Evolutionary conservation across 2,888 invertebrate genomes (phyloP), one percentile per base, ranked within the genome.

Genomic region (Masnerella sp.): DNA sequence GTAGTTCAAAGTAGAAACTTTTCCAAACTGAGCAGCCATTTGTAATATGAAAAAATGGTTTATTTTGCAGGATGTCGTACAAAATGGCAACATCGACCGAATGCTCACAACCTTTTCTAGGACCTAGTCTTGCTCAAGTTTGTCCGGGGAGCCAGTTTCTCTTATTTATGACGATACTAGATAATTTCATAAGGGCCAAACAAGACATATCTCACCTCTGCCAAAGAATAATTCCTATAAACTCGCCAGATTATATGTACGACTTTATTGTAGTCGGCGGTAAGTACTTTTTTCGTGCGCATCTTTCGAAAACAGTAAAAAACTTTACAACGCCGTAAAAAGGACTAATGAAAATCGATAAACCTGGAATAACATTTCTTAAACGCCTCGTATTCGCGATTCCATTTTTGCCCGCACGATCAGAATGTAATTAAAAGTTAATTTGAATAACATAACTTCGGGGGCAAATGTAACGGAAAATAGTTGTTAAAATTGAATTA

Each of bases 261-360:
- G 93, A 93, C 82, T 93, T 92, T 79, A 89, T 92, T 22, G 92
- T 92, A 4, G 88, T 91, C 8, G 93, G 92, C 0, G 92, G 87
- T 87, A 61, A 83, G 86, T 83, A 78, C n/a, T 38, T 52, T 14
- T 14, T 18, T n/a, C n/a, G n/a, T n/a, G n/a, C n/a, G n/a, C n/a
- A n/a, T n/a, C n/a, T n/a, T n/a, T n/a, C n/a, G n/a, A n/a, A n/a
- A n/a, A n/a, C n/a, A n/a, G n/a, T n/a, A n/a, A n/a, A n/a, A n/a
- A n/a, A n/a, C n/a, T n/a, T n/a, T n/a, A n/a, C n/a, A n/a, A n/a
- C n/a, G n/a, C 25, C 25, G 25, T 25, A 25, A 25, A 25, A 25
- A 7, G 25, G 25, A 25, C 25, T 7, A 3, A 3, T 2, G 1
- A 36, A 14, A 45, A 8, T 25, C 22, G 14, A n/a, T n/a, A n/a